Conservation (phyloP, 30 jellyfish, hydroid and myxozoan genomes). For the Aurelia sp. region DNA sequence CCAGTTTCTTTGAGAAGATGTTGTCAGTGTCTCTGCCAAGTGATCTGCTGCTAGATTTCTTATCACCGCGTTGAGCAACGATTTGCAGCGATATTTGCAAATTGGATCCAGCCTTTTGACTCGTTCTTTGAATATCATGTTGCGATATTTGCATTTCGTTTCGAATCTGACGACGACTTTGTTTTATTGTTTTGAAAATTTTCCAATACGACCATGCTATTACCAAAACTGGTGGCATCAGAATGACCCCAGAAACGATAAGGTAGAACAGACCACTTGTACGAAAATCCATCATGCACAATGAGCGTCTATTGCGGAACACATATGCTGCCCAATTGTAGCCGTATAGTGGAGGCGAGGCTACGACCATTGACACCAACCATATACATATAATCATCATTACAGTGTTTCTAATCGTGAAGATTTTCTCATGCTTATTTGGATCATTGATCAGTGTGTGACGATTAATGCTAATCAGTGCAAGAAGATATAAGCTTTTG, state of each 20-base stretch:
- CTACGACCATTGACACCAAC: slow-evolving; percentile 30
- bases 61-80: slow-evolving; percentile 8
- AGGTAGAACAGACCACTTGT: slow-evolving; percentile 8
- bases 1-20: no score
- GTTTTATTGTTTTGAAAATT: slow-evolving; percentile 14
- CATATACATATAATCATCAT: slow-evolving; percentile 19
- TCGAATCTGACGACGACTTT: slow-evolving; percentile 27
- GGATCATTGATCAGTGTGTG: slow-evolving; percentile 7
- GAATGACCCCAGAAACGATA: slow-evolving; percentile 7
- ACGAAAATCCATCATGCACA: slow-evolving; percentile 51
- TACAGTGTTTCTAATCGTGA: slow-evolving; percentile 28
- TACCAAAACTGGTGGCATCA: slow-evolving; percentile 15
- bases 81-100: slow-evolving; percentile 43
- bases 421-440: background rate
- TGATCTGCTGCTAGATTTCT: background rate
- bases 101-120: background rate
- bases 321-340: slow-evolving; percentile 37
- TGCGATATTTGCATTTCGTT: background rate
- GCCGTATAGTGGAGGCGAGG: slow-evolving; percentile 58
- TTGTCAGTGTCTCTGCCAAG: background rate
- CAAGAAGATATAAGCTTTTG: slow-evolving; percentile 42
- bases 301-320: slow-evolving; percentile 41
- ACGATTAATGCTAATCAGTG: slow-evolving; percentile 60
- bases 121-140: background rate
- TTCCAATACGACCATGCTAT: slow-evolving; percentile 40